Conservation (phyloP, 2,888 invertebrate genomes). For the Synanthedon vespiformis region DNA sequence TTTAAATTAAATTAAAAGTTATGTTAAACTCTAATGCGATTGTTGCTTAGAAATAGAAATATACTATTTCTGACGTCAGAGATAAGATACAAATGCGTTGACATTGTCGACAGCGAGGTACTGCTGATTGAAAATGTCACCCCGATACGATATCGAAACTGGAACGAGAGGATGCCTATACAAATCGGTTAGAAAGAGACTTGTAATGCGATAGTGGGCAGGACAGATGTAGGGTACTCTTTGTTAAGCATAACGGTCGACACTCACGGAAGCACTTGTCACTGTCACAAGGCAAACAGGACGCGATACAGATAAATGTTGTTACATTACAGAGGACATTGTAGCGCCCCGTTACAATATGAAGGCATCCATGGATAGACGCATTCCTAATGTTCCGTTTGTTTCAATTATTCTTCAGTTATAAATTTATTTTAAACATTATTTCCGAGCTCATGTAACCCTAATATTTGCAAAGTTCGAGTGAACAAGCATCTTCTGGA, state of each 20-base stretch:
- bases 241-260: conserved; percentile 52
- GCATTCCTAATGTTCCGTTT: too few relatives aligned
- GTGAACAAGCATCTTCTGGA: too few relatives aligned
- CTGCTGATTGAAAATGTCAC: conserved; percentile 35
- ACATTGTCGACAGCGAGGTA: conserved; percentile 5
- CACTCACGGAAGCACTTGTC: conserved; percentile 63
- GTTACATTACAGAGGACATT: conserved; percentile 22
- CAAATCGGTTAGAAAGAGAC: conserved; percentile 48
- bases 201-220: conserved; percentile 44
- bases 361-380: conserved; percentile 17
- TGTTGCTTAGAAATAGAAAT: too few relatives aligned
- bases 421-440: too few relatives aligned
- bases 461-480: too few relatives aligned
- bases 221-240: conserved; percentile 44
- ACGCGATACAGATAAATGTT: conserved; percentile 43
- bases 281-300: conserved; percentile 38
- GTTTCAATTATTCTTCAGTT: too few relatives aligned
- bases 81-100: conserved; percentile 1
- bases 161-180: conserved; percentile 51
- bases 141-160: conserved; percentile 37
- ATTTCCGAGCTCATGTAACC: too few relatives aligned
- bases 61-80: background rate
- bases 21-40: too few relatives aligned
- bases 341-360: conserved; percentile 10
- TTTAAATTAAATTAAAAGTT: too few relatives aligned